These are phyloP conservation scores for Oxyteleia sp. DNA, from an alignment of 2,888 invertebrate genomes.

Conservation along the genomic window DNA sequence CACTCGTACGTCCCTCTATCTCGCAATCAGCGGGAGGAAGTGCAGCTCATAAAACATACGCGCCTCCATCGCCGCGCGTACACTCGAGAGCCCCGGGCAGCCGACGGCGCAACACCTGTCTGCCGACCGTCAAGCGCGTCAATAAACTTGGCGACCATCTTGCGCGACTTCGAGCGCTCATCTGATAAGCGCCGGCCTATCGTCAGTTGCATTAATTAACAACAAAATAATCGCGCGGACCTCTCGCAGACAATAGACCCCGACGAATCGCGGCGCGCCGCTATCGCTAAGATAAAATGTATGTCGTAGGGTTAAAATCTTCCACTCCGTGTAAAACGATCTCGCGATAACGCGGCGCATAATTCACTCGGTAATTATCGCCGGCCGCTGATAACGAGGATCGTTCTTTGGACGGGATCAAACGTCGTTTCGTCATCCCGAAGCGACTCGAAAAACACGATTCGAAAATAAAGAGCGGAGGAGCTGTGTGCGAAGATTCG, in stretches of 20 bases:
- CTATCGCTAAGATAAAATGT: constrained; percentile 66
- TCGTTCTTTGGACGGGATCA: constrained; percentile 72
- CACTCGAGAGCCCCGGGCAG: too few species aligned
- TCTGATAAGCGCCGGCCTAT: constrained; percentile 45
- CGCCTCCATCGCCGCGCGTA: constrained; percentile 75
- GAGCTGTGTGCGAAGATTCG: constrained; percentile 21
- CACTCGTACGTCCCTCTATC: constrained; percentile 70
- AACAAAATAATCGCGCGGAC: constrained; percentile 60
- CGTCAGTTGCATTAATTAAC: constrained; percentile 56
- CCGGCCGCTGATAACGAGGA: constrained; percentile 66
- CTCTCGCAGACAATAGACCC: constrained; percentile 62
- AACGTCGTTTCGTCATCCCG: constrained; percentile 65
- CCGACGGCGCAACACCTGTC: not conserved
- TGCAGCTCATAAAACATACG: constrained; percentile 79
- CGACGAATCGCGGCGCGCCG: constrained; percentile 51
- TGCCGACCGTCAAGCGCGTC: not conserved
- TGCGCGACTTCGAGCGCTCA: not conserved
- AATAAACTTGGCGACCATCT: not conserved
- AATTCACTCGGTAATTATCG: constrained; percentile 71
- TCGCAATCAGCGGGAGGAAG: constrained; percentile 78
- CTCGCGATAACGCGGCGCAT: constrained; percentile 67
- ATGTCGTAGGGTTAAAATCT: constrained; percentile 74
- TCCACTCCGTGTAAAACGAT: constrained; percentile 68
- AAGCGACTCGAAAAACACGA: constrained; percentile 44
- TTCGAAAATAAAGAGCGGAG: constrained; percentile 14